Base-by-base conservation (phyloP, 1,140 invertebrate species). In the Cardiocondyla obscurior region DNA sequence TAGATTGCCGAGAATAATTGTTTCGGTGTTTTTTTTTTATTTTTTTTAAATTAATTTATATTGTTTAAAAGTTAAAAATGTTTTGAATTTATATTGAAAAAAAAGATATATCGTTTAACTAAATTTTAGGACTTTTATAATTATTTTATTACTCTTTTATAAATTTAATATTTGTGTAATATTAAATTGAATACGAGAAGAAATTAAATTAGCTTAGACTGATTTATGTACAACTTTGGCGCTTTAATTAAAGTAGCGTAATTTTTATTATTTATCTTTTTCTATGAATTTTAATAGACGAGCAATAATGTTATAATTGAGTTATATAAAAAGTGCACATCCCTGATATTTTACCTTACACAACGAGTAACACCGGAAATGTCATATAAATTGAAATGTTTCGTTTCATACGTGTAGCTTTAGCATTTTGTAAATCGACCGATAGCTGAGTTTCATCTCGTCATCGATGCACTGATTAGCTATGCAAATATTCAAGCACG, bases 321-420 rank as follows among this genome's bases (percentile, higher is more conserved):
- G 28, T 3, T 42, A n/a, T 33, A n/a, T 42, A 28, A 14, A 33
- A 46, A 62, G 33, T 12, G n/a, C n/a, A 33, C 16, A 46, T 2
- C 16, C 12, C 16, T 42, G 39, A 30, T 51, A 22, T n/a, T 28
- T 74, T 10, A 25, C 22, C n/a, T 60, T 60, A 30, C 8, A 30
- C 16, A 46, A 22, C 72, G 19, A 44, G 39, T 60, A 74, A 74
- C 62, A 60, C 30, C 36, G 72, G 72, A 74, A 65, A 42, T 53
- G 22, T 46, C 53, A 16, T 25, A 53, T 33, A 62, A 74, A 62
- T 8, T 46, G 14, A n/a, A 0, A 62, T 46, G n/a, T 30, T 14
- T 28, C 10, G 19, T 16, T 12, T 46, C 14, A 12, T 19, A 74
- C 30, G 12, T 19, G 44, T 22, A 58, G 28, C 49, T 64, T 28